Base-by-base conservation (phyloP, 1,140 invertebrate species). In the Cataglyphis hispanica region DNA sequence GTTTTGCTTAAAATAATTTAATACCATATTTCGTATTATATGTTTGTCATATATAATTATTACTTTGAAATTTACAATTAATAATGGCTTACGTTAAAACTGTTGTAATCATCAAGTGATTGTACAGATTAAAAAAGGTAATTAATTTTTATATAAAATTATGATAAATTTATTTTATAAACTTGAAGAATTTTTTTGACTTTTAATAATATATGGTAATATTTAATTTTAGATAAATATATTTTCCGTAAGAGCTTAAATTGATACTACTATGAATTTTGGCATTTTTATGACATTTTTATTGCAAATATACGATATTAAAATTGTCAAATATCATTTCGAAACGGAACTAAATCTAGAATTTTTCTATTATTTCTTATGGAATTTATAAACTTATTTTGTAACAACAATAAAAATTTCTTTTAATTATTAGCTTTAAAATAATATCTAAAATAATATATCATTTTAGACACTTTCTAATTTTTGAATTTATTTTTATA, bases 181-280 rank as follows among this genome's bases (percentile, higher is more conserved):
- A 50, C 13, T 50, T 50, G 46, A 50, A 19, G 4, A 76, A 37
- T 31, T 31, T 0, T 46, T 4, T 64, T 43, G 34, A 19, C 46
- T 43, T 13, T 43, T 22, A 40, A 46, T 64, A 77, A 43, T 27
- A 77, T 77, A 50, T 77, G 64, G 63, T 31, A 31, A 31, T 31
- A 31, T 77, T 11, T 5, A 60, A 64, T 63, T 63, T 63, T 27
- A 60, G 0, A 50, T 27, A 31, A 2, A 27, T 10, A 40, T 58
- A 34, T 7, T 74, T 60, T 60, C 13, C 13, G 25, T 74, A 37
- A 74, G n/a, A 60, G 34, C 13, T 60, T 74, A 25, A 13, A 25
- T 74, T 74, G 40, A 58, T 40, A 1, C 19, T 37, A 25, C 19
- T n/a, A 25, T 22, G 5, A 13, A 2, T 0, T 72, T 72, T 72